Evolutionary conservation across 1,140 invertebrate species (phyloP).

Genomic region (Lasioglossum baleicum): DNA sequence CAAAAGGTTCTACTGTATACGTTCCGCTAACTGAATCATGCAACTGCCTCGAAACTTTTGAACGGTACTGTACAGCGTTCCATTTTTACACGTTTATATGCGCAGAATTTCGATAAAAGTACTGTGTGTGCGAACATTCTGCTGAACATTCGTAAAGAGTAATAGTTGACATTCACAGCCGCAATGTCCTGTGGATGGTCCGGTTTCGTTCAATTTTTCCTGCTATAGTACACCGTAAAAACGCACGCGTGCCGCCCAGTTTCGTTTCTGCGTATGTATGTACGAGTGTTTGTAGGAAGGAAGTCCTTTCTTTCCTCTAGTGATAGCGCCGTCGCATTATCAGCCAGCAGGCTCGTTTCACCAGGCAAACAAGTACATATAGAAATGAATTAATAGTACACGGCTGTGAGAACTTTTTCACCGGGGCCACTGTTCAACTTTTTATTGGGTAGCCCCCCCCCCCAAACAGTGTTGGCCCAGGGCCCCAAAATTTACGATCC

Average conservation of each 20-base stretch:
- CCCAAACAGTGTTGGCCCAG: no score
- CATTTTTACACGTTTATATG: no score
- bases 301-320: constrained; percentile 70
- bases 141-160: no score
- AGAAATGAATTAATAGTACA: not conserved
- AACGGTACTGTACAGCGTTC: no score
- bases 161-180: constrained; percentile 27
- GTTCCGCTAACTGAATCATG: no score
- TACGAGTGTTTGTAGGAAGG: constrained; percentile 51
- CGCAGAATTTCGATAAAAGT: no score
- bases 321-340: constrained; percentile 60
- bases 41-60: no score
- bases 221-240: constrained; percentile 21
- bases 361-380: not conserved
- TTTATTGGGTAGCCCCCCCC: no score
- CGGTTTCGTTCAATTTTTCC: constrained; percentile 35
- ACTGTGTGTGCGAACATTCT: no score
- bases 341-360: constrained; percentile 28
- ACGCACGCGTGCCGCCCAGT: not conserved
- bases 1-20: no score
- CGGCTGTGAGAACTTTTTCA: not conserved
- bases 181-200: constrained; percentile 64
- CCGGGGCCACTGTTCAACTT: not conserved
- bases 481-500: no score
- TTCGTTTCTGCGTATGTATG: constrained; percentile 49